Evolutionary conservation across 1,140 invertebrate genomes (phyloP).

Genomic region (Drosophila sturtevanti): DNA sequence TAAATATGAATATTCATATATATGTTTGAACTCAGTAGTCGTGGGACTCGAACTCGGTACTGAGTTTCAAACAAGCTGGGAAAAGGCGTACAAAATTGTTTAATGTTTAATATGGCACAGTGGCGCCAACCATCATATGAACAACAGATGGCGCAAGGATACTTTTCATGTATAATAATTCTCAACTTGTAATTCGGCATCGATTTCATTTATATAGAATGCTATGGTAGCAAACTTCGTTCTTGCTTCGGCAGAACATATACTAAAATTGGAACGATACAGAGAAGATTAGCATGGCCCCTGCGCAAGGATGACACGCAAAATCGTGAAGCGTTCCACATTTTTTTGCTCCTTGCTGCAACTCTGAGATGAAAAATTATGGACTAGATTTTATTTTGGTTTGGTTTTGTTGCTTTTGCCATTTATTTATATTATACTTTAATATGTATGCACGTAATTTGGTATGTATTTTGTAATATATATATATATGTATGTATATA

Average conservation of each 20-base stretch:
- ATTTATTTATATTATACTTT: slow-evolving; percentile 58
- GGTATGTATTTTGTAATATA: slow-evolving; percentile 55
- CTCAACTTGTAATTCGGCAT: slow-evolving; percentile 24
- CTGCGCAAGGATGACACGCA: slow-evolving; percentile 96
- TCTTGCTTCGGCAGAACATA: slow-evolving; percentile 90
- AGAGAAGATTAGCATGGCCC: slow-evolving; percentile 97
- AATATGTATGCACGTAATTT: slow-evolving; percentile 50
- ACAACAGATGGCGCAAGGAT: slow-evolving; percentile 21
- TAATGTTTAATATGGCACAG: background rate
- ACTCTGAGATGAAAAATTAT: background rate
- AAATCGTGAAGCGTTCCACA: slow-evolving; percentile 94
- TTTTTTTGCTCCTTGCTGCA: slow-evolving; percentile 87
- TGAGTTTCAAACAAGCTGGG: background rate
- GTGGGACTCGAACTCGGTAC: too few relatives aligned
- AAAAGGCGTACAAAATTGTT: too few relatives aligned
- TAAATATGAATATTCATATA: too few relatives aligned
- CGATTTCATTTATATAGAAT: slow-evolving; percentile 9
- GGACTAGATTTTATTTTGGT: background rate
- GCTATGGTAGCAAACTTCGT: slow-evolving; percentile 60
- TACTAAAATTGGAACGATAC: slow-evolving; percentile 94
- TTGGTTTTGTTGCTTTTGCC: slow-evolving; percentile 55
- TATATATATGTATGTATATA: slow-evolving; percentile 27
- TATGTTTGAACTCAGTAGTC: too few relatives aligned
- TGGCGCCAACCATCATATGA: background rate
- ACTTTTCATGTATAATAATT: slow-evolving; percentile 25